Evolutionary conservation across 2,888 invertebrate genomes (phyloP).

Genomic region (Archips xylosteana): DNA sequence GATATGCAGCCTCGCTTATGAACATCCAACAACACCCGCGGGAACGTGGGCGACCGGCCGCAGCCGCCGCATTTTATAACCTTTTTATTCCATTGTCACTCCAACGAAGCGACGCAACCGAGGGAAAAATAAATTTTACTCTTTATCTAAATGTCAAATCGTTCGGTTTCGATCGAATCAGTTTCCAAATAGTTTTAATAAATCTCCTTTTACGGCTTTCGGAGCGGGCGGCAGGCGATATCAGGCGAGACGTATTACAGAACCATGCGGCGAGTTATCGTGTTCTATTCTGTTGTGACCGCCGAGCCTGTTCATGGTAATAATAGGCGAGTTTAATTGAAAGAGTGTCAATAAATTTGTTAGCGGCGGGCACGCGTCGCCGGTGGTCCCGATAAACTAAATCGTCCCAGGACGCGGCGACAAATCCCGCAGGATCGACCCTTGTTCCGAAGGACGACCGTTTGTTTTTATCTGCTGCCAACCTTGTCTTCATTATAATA

Average conservation of each 20-base stretch:
- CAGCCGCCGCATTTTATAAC: conserved; percentile 82
- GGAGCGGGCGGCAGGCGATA: conserved; percentile 74
- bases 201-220: conserved; percentile 83
- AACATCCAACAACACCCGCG: conserved; percentile 73
- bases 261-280: conserved; percentile 81
- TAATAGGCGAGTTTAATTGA: conserved; percentile 82
- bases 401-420: conserved; percentile 62
- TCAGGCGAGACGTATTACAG: conserved; percentile 69
- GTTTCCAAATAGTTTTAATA: conserved; percentile 86
- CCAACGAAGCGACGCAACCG: conserved; percentile 70
- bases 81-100: conserved; percentile 85
- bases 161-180: conserved; percentile 84
- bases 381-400: conserved; percentile 80
- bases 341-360: conserved; percentile 86
- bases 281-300: conserved; percentile 82
- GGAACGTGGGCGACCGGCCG: conserved; percentile 77
- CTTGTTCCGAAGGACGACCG: conserved; percentile 69
- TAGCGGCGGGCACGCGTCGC: conserved; percentile 68
- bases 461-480: conserved; percentile 78
- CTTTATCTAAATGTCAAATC: conserved; percentile 86
- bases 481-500: conserved; percentile 78
- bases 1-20: conserved; percentile 66
- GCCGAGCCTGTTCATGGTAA: conserved; percentile 73
- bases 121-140: conserved; percentile 84
- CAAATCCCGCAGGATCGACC: conserved; percentile 71